Evolutionary conservation across 2,888 invertebrate genomes (phyloP), one percentile per base, ranked within the genome.

Genomic region (Seira sanloemensis): DNA sequence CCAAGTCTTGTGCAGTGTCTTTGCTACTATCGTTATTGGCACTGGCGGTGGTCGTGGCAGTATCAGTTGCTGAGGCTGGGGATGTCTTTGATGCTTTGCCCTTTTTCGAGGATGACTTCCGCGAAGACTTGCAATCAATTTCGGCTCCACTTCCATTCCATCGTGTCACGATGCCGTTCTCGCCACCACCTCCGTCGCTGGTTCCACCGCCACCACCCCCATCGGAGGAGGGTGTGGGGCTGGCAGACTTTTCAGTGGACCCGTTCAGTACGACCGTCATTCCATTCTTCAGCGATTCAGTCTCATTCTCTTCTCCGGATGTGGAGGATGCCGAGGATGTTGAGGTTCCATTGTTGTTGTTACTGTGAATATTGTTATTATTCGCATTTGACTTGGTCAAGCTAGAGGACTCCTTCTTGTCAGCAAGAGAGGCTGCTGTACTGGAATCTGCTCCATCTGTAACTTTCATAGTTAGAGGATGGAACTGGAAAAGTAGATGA

Each of bases 381-480:
- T 76, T 79, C 23, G 54, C 18, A 18, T 72, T 54, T 18, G 77
- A 50, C 24, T 21, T 24, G 25, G 24, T 54, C n/a, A 78, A 21
- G 46, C 71, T 72, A 18, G 78, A 25, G n/a, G 68, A 67, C 37
- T 76, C 78, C 75, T 77, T 83, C 68, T 77, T 77, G 21, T 81
- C 76, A 7, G 83, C 58, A 46, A 75, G 62, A 23, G 77, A 74
- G 58, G 75, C 78, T 46, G 68, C 69, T 24, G 83, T 76, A 16
- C 16, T 58, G 58, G 58, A 58, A 65, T 87, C 87, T 68, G 77
- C 78, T 73, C 85, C 86, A 87, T 87, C 87, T 66, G 86, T 86
- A 69, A 87, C 87, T 87, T 87, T 87, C 87, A 87, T 87, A 86
- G 50, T 84, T 81, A 72, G 23, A 37, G 46, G 12, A 9, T 18